Evolutionary conservation across 64 coral and sea anemone genomes (phyloP), one percentile per base, ranked within the genome.

Genomic region (Catalaphyllia jardinei): DNA sequence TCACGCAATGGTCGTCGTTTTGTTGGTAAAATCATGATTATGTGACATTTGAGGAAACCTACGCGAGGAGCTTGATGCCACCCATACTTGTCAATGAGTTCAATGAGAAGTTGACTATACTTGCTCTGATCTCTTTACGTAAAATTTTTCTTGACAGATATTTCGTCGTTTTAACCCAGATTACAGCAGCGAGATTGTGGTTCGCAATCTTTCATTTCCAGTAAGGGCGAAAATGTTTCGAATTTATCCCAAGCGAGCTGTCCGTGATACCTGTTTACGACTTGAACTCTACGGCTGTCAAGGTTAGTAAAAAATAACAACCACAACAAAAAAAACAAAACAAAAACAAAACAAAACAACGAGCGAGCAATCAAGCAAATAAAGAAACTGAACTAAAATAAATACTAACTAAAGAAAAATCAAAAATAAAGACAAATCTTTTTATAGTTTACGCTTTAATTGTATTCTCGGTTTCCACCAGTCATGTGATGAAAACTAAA

Each of bases 201-300:
- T 51, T 19, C 8, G n/a, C 22, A 77, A 80, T 22, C 78, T 80
- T 10, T 80, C 78, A 27, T 80, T 61, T 80, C 78, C 78, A 33
- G 55, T 80, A 18, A 80, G 52, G 17, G 78, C 78, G 55, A 80
- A 60, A 17, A 33, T 33, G 15, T 62, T 80, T 28, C 28, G 78
- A 80, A 54, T 80, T 57, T 61, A 80, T 55, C 78, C 78, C 54
- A 80, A 60, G 28, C n/a, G 78, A 61, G 14, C 25, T 80, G 61
- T 80, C 33, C 13, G 17, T 8, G 78, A 62, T 9, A 30, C 29
- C 31, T 80, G 78, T 30, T 31, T 80, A 25, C 57, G 78, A 30
- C 78, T 80, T 19, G 78, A 80, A 80, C 61, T 80, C 52, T 80
- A 80, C 29, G 78, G 78, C 52, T 80, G 78, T n/a, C 78, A 61